phyloP scores from a whole-genome alignment of 2,113 vertebrate species.

The Rattus norvegicus region DNA sequence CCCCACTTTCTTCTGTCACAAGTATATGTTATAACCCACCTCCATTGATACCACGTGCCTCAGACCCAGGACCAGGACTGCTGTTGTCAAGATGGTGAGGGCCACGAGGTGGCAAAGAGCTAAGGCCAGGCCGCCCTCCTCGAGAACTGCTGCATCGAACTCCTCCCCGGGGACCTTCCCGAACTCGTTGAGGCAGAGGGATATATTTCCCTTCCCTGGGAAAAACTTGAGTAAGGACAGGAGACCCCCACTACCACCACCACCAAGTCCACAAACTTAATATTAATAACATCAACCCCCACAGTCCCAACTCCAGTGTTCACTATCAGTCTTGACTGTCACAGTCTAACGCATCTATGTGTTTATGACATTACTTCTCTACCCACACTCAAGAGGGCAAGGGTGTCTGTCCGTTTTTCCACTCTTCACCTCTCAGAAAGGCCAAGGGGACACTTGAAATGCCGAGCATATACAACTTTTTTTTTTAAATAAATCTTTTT shows the following conservation, averaged over 20 bases:
- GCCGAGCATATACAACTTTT: neutral
- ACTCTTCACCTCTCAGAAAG: neutral
- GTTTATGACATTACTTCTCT: neutral
- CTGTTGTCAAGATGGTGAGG: slow-evolving; percentile 90
- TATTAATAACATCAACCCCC: neutral
- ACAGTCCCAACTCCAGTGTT: neutral
- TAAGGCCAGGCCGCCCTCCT: slow-evolving; percentile 83
- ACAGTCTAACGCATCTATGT: neutral
- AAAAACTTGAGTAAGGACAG: slow-evolving; percentile 16
- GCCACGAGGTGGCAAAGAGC: slow-evolving; percentile 81
- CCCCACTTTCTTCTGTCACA: neutral
- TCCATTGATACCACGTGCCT: slow-evolving; percentile 85
- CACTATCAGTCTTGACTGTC: neutral
- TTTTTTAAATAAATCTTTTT: too few species aligned
- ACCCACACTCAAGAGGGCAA: neutral
- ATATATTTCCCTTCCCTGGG: slow-evolving; percentile 93
- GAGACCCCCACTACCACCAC: neutral
- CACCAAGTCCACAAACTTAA: neutral
- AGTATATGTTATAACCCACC: slow-evolving; percentile 70
- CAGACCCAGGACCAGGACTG: slow-evolving; percentile 84
- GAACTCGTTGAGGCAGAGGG: slow-evolving; percentile 92
- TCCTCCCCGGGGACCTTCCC: slow-evolving; percentile 88
- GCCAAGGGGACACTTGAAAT: neutral
- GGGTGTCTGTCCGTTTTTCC: neutral
- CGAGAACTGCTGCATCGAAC: slow-evolving; percentile 82